These are phyloP conservation scores for Acanthurus lineatus DNA, from an alignment of 2,797 vertebrate genomes.

Conservation along the genomic window DNA sequence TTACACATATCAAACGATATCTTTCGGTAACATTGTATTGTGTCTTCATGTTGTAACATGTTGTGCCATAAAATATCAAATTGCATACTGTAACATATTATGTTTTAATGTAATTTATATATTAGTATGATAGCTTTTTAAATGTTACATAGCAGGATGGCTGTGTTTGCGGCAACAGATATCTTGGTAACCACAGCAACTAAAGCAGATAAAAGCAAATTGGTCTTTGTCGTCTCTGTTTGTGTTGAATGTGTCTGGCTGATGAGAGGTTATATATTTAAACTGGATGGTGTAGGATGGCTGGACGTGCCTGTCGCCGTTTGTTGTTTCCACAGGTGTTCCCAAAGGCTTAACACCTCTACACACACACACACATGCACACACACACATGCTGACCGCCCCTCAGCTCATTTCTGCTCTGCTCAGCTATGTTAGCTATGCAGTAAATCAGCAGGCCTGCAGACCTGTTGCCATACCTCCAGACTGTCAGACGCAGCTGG, in stretches of 20 bases:
- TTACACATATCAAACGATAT: not conserved
- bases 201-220: constrained; percentile 25
- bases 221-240: constrained; percentile 16
- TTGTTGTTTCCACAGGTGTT: constrained; percentile 69
- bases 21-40: not conserved
- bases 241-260: constrained; percentile 16
- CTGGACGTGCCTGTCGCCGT: constrained; percentile 28
- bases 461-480: constrained; percentile 62
- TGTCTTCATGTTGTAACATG: not conserved
- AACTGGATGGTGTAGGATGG: constrained; percentile 5
- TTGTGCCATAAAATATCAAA: not conserved
- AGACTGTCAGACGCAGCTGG: constrained; percentile 58
- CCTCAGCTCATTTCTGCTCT: constrained; percentile 30
- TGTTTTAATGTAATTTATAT: too few species aligned
- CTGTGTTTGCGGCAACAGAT: constrained; percentile 19
- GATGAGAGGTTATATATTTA: constrained; percentile 6
- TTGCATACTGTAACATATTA: not conserved
- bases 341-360: constrained; percentile 36
- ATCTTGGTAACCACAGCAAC: constrained; percentile 65
- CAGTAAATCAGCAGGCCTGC: constrained; percentile 67
- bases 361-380: not conserved
- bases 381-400: not conserved
- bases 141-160: not conserved
- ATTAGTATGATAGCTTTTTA: not conserved
- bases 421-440: constrained; percentile 68